These are phyloP conservation scores for Diadema setosum DNA, from an alignment of 35 echinoderm and acorn worm species.

Conservation along the genomic window DNA sequence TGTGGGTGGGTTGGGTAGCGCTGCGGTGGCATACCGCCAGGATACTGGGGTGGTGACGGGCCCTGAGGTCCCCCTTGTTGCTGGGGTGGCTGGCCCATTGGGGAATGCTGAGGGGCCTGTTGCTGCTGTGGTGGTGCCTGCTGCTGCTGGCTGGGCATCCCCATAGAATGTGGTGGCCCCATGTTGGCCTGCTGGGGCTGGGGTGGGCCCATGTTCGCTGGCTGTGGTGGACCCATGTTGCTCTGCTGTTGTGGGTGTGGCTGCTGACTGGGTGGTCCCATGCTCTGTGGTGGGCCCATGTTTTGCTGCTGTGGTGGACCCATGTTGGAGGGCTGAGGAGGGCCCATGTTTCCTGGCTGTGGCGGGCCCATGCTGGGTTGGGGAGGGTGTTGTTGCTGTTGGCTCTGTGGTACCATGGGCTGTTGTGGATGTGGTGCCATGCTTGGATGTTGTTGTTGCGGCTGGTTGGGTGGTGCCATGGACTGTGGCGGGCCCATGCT, in stretches of 20 bases:
- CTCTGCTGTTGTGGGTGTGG: neutral
- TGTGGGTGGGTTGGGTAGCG: neutral
- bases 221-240: neutral
- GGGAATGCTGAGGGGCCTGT: neutral
- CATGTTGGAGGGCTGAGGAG: neutral
- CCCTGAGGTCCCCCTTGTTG: slow-evolving; percentile 7
- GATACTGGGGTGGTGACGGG: neutral
- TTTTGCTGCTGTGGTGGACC: neutral
- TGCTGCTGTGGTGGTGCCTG: neutral
- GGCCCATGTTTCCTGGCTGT: neutral
- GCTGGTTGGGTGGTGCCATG: neutral
- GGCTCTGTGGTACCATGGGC: neutral
- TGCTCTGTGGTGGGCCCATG: neutral
- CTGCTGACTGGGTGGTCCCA: neutral
- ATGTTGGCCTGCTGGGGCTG: neutral
- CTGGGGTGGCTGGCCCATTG: neutral
- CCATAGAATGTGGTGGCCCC: neutral
- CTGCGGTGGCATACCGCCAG: slow-evolving; percentile 1
- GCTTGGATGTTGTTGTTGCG: neutral
- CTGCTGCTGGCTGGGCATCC: neutral
- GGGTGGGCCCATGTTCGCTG: neutral
- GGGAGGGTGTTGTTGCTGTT: neutral
- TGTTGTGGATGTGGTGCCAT: neutral
- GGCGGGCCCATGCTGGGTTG: neutral
- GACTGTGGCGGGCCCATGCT: neutral